Evolutionary conservation across 2,113 vertebrate species (phyloP), one percentile per base, ranked within the genome.

Genomic region (Gulo gulo): DNA sequence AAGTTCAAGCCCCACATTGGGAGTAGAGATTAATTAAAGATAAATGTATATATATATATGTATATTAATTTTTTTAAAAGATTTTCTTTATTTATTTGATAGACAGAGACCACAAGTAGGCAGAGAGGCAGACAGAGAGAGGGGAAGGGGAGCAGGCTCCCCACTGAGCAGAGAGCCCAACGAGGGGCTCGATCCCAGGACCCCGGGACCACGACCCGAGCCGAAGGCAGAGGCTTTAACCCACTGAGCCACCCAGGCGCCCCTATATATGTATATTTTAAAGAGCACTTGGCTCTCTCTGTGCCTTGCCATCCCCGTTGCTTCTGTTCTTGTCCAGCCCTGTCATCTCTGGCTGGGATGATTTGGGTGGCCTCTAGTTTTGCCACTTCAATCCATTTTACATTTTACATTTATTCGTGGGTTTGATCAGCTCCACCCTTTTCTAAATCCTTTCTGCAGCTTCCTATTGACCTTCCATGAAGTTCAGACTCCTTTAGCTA

Each of bases 301-400:
- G 50, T 4, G 20, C 67, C 82, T 88, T 76, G 83, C 9, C 13
- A 2, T 92, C 23, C 47, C 50, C 80, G 7, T 20, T 45, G 42
- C 29, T 95, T 63, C 74, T 83, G 7, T 55, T 23, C 86, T 95
- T 81, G 52, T 90, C 50, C 7, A 39, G 26, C 20, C 31, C 31
- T 87, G n/a, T 90, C 74, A 24, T 86, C 31, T 89, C 92, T 80
- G 42, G 63, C 12, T 31, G 29, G 47, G 63, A 78, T 95, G 81
- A 45, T 42, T 92, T 94, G 85, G 61, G 69, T 78, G 94, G 63
- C 34, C 45, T 78, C 36, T 63, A 67, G 52, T 81, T 96, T 97
- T 97, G 73, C 63, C 69, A 92, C 78, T 91, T 96, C 39, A 61
- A 13, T 95, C 82, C 34, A 24, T 87, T 94, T 96, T 50, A 57